phyloP scores from a whole-genome alignment of 2,797 vertebrate genomes.

The Acanthornis magna region DNA sequence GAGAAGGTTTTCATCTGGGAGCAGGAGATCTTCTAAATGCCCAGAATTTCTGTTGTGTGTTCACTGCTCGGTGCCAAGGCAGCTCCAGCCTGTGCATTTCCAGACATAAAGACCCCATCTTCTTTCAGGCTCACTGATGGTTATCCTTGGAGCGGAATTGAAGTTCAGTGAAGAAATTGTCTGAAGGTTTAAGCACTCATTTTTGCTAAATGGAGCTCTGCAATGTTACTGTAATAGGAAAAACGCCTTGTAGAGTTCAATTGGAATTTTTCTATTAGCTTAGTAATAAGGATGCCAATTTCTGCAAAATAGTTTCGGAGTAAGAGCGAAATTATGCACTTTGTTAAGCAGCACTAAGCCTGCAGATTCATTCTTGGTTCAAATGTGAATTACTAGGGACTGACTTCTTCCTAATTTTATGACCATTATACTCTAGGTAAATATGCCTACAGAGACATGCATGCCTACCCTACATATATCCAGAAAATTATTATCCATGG shows the following conservation, averaged over 20 bases:
- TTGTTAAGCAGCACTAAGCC: constrained; percentile 25
- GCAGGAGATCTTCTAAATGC: not conserved
- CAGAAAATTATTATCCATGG: not conserved
- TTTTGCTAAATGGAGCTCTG: constrained; percentile 60
- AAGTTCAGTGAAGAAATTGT: constrained; percentile 54
- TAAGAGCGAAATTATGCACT: constrained; percentile 30
- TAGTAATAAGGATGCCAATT: constrained; percentile 61
- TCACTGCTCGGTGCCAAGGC: not conserved
- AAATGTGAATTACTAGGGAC: not conserved
- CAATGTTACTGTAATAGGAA: constrained; percentile 51
- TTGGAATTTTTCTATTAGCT: constrained; percentile 68
- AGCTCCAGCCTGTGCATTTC: not conserved
- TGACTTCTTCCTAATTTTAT: not conserved
- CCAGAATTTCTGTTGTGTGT: not conserved
- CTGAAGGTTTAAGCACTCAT: constrained; percentile 40
- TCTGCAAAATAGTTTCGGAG: constrained; percentile 40
- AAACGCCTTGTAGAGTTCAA: constrained; percentile 48
- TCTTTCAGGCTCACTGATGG: not conserved
- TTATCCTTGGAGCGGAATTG: constrained; percentile 53
- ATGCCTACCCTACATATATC: not conserved
- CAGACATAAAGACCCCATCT: not conserved
- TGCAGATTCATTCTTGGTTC: not conserved
- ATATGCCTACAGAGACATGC: not conserved
- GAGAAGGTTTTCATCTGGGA: not conserved
- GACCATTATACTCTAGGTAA: not conserved